Conservation (phyloP, 2,888 invertebrate species). For the Cephus sareptanus region DNA sequence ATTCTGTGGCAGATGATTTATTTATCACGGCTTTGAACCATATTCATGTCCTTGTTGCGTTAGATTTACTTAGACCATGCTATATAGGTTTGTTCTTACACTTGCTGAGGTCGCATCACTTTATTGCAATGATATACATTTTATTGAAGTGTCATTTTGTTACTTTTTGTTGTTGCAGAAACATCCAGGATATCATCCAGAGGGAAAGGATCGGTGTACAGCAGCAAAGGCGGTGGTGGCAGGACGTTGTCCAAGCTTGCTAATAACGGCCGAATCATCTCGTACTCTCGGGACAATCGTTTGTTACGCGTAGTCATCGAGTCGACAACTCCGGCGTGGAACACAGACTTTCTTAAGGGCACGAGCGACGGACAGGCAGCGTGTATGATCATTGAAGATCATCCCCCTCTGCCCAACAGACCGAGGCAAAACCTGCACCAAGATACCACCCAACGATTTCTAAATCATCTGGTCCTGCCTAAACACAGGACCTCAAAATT, state of each 20-base stretch:
- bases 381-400: conserved; percentile 66
- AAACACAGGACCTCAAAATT: conserved; percentile 89
- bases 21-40: background rate
- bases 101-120: background rate
- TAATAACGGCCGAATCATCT: conserved; percentile 58
- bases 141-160: background rate
- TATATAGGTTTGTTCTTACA: background rate
- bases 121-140: background rate
- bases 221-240: conserved; percentile 64
- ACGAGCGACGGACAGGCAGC: conserved; percentile 63
- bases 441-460: conserved; percentile 63
- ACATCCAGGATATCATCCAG: conserved; percentile 88
- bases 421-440: conserved; percentile 62
- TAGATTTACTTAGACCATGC: background rate
- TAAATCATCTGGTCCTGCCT: conserved; percentile 62
- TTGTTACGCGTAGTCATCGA: conserved; percentile 49
- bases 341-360: conserved; percentile 56
- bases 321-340: conserved; percentile 53
- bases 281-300: conserved; percentile 50
- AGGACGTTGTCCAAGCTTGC: conserved; percentile 57
- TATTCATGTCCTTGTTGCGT: background rate
- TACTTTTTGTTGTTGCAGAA: conserved; percentile 73
- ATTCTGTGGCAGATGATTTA: background rate
- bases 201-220: conserved; percentile 73
- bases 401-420: conserved; percentile 63